Conservation (phyloP, 2,797 vertebrate genomes). For the Malacoraja senta region DNA sequence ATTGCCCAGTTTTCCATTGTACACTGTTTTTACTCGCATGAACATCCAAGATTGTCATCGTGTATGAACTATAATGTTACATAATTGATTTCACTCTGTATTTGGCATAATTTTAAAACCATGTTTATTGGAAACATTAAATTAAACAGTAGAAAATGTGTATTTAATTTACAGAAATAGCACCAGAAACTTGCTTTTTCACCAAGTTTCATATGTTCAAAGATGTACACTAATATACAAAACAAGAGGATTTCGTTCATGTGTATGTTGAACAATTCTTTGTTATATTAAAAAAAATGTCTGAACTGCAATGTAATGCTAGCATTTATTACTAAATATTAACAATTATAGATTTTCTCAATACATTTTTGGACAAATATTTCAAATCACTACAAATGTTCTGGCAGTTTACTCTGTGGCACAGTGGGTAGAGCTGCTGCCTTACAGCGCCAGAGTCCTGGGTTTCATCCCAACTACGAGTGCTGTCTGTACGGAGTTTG, state of each 20-base stretch:
- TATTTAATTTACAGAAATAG: constrained; percentile 39
- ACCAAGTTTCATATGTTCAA: constrained; percentile 37
- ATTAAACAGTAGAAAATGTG: constrained; percentile 38
- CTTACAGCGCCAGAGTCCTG: too few relatives aligned
- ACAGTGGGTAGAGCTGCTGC: too few relatives aligned
- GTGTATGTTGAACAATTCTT: constrained; percentile 33
- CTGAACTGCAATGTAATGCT: constrained; percentile 18
- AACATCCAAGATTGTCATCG: neutral
- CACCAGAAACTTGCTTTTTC: constrained; percentile 32
- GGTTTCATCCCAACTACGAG: too few relatives aligned
- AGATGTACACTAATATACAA: constrained; percentile 39
- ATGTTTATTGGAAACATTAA: constrained; percentile 38
- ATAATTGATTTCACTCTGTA: neutral
- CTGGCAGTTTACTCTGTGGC: neutral
- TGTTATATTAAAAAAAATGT: neutral
- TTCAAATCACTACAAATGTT: constrained; percentile 25
- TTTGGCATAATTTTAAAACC: neutral
- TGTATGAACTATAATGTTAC: neutral
- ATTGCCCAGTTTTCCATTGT: neutral
- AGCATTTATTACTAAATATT: constrained; percentile 32
- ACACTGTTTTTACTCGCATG: neutral
- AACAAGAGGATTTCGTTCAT: constrained; percentile 36
- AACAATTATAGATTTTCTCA: constrained; percentile 15
- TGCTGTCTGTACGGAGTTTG: too few relatives aligned
- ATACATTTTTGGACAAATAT: neutral